Base-by-base conservation (phyloP, 2,888 invertebrate species). In the Neria commutata region DNA sequence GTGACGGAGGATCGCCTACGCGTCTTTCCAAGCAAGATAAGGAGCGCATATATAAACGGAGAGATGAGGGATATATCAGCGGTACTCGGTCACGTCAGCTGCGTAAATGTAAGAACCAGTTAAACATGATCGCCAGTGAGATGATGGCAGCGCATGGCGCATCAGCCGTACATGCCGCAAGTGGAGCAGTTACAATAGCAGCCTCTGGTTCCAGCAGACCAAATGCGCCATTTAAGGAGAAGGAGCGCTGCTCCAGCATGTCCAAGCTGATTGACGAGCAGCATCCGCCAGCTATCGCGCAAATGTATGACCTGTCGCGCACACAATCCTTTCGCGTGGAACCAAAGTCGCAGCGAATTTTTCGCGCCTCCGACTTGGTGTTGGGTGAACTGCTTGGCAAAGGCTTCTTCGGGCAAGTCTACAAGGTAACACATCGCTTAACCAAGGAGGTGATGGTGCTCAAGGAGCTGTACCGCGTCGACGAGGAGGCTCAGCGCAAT, bases 401-500 rank as follows among this genome's bases (percentile, higher is more conserved):
- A 72, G 97, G 97, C 0, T 97, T 96, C 83, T 97, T 96, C 81
- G 97, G 97, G 1, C 93, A 95, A 80, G 94, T 92, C 59, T 92
- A 88, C 81, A 91, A 94, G 84, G 95, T 95, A 56, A 95, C 94
- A 1, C 95, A 96, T 77, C 88, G 91, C 53, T 89, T 91, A 68
- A 95, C 95, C 0, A 90, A 90, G 65, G 96, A 97, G 83, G 91
- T 95, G 46, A 96, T 97, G 95, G 96, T 97, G 68, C 86, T 97
- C 42, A 97, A 97, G 76, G 95, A 97, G 77, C 85, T 97, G 56
- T 92, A 95, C 83, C 85, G 94, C 56, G 92, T 96, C 21, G 96
- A 97, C 76, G 96, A 95, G 76, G 94, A 94, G 73, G 96, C 96
- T 1, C 95, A 97, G 80, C 89, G 91, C 71, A 95, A 93, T 83